Evolutionary conservation across 2,888 invertebrate genomes (phyloP).

Genomic region (Macrophya annulata): DNA sequence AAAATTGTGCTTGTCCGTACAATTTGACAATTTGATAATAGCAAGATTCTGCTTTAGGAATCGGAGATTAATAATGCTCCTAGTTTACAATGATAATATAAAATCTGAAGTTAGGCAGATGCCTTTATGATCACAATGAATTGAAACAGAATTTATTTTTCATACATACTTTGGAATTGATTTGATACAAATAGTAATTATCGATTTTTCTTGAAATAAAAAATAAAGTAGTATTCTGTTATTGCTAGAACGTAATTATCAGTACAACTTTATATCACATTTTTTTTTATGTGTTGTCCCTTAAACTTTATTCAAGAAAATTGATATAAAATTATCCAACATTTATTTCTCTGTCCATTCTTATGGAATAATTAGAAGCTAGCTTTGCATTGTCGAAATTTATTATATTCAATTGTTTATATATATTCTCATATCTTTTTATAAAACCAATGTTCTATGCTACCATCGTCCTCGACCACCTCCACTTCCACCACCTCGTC

Average conservation of each 20-base stretch:
- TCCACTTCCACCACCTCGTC: conserved; percentile 69
- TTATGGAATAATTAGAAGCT: conserved; percentile 3
- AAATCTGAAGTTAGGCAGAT: not conserved
- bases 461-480: conserved; percentile 67
- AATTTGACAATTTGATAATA: not conserved
- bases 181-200: not conserved
- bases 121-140: not conserved
- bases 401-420: conserved; percentile 35
- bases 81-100: not conserved
- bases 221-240: conserved; percentile 28
- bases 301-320: not conserved
- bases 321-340: not conserved
- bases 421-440: conserved; percentile 54
- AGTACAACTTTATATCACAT: not conserved
- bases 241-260: conserved; percentile 30
- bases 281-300: not conserved
- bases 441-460: conserved; percentile 40
- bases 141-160: not conserved
- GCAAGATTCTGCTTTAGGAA: conserved; percentile 1
- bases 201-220: not conserved
- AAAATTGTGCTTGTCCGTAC: not conserved
- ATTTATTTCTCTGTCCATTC: conserved; percentile 17
- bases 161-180: not conserved
- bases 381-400: conserved; percentile 25
- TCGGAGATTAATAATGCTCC: not conserved